A percentile compares a stretch with the other conserved stretches of the same genome.
These are phyloP conservation scores for Cyclophora punctaria DNA, from an alignment of 2,888 invertebrate species.

Conservation along the genomic window DNA sequence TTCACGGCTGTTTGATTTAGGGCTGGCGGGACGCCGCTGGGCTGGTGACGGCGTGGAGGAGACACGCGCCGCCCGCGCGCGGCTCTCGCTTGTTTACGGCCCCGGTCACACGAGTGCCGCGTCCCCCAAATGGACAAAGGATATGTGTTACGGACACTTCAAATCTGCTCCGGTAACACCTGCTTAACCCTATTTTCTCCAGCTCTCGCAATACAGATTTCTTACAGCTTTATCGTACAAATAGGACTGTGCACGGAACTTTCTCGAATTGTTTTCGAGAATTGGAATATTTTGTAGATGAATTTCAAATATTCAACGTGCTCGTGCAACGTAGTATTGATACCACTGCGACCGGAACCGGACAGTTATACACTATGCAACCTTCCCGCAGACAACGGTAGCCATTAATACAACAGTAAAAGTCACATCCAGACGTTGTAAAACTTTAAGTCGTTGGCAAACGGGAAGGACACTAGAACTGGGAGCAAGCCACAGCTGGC, in stretches of 20 bases:
- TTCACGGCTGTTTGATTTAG: conserved; percentile 69
- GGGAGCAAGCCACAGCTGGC: conserved; percentile 59
- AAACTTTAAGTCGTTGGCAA: conserved; percentile 46
- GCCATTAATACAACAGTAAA: conserved; percentile 22
- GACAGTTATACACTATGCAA: conserved; percentile 2
- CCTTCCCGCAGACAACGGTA: conserved; percentile 18
- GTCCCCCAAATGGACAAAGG: conserved; percentile 13
- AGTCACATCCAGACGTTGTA: conserved; percentile 41
- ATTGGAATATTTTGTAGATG: too few species aligned
- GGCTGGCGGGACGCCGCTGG: conserved; percentile 19
- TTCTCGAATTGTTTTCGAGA: too few species aligned
- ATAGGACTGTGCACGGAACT: too few species aligned
- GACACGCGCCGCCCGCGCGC: conserved; percentile 12
- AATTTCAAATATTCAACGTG: neutral
- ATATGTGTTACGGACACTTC: conserved; percentile 20
- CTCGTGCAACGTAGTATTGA: neutral
- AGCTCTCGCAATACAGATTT: too few species aligned
- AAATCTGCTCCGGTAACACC: neutral
- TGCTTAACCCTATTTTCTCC: too few species aligned
- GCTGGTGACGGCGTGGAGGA: conserved; percentile 19
- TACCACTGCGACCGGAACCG: neutral
- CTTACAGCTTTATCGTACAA: too few species aligned
- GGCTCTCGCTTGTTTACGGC: conserved; percentile 16
- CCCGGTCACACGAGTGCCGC: conserved; percentile 12
- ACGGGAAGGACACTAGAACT: conserved; percentile 42